Evolutionary conservation across 2,797 vertebrate species (phyloP), one percentile per base, ranked within the genome.

Genomic region (Sebastes minor): DNA sequence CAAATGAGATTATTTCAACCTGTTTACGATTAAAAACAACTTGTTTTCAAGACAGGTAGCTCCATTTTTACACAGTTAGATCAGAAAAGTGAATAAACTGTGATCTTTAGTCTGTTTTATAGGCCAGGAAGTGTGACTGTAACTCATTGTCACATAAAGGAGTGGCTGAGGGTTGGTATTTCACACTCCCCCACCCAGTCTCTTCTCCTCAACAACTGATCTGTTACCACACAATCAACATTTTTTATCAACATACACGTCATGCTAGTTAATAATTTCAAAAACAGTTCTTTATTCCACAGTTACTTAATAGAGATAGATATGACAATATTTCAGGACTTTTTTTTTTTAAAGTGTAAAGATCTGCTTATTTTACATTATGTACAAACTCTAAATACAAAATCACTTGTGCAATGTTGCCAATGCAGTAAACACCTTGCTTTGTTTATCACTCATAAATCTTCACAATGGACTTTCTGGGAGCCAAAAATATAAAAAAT

Each of bases 271-370:
- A 27, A 16, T 64, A 1, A 70, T 82, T 78, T 88, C 2, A 80
- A 79, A 83, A 86, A 72, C 6, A 8, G 28, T 27, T 55, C 8
- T 91, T 92, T 90, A 91, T 90, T 92, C 14, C 4, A 75, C 55
- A 71, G 8, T 13, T 53, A 6, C 5, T 62, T 7, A 66, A 80
- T 20, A 76, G 0, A 87, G 8, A 83, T 49, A 64, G 1, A 76
- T 5, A 61, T 46, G 25, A 78, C 33, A 74, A 20, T 20, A 70
- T 76, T 60, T 62, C 10, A 75, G 16, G 30, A 65, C 4, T 68
- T 42, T 42, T 42, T 30, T 13, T 13, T 64, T 14, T 28, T 76
- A 10, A 22, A 6, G 38, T 33, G 7, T 46, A 46, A 57, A 78
- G 12, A 62, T 81, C 20, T 74, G 22, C 23, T 60, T 85, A 83